Base-by-base conservation (phyloP, 2,888 invertebrate genomes). In the Cordylochernes scorpioides region DNA sequence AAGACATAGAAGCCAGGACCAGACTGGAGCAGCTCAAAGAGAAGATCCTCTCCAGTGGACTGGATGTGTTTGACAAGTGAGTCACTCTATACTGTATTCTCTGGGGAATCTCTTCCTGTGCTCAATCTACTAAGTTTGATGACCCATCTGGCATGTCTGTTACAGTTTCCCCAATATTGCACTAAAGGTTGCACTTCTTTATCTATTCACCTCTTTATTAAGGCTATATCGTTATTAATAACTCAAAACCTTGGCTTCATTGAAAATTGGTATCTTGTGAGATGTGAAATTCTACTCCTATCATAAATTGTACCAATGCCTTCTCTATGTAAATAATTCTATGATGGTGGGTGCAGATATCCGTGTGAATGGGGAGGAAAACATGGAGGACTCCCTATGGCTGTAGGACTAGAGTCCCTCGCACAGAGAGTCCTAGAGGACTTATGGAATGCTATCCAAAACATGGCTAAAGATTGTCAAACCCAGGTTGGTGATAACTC, bases 321-420 rank as follows among this genome's bases (percentile, higher is more conserved):
- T 9, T 19, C 8, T 19, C n/a, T 9, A 19, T 19, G n/a, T 19
- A 19, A 19, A 19, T 19, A 19, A 8, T 9, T 19, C n/a, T 19
- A 19, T 8, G 19, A 25, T 13, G 14, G n/a, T n/a, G n/a, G n/a
- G n/a, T n/a, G n/a, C n/a, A 51, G 52, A 5, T 55, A 55, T 40
- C 48, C 49, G 3, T 52, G 53, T 40, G 32, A 36, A 2, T 55
- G 52, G 51, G 51, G 50, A 26, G 52, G 53, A 14, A 41, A 47
- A 10, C 44, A 44, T 6, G 46, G 49, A 31, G 46, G 42, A 2
- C 48, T 49, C 31, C 50, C 53, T 4, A 39, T 53, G 14, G 46
- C 49, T 2, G 41, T 45, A 5, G 48, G 46, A n/a, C 44, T 55
- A 17, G 50, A 53, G 16, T 30, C 41, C 17, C 53, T 55, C 45